phyloP scores from a whole-genome alignment of 2,888 invertebrate species.

The Hofmannophila pseudospretella region DNA sequence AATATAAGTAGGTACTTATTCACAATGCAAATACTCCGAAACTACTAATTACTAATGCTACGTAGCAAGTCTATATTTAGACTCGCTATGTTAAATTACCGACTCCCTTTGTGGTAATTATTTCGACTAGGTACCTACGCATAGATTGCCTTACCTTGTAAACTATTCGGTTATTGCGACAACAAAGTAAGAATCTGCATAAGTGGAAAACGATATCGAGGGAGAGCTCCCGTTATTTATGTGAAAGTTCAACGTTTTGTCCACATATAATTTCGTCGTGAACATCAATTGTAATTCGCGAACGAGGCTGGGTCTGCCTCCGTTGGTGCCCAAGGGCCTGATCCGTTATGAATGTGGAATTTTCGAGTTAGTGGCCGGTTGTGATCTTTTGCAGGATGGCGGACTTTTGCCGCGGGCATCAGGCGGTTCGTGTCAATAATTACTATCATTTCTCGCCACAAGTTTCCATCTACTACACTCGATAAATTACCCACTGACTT shows the following conservation, averaged over 20 bases:
- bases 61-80: neutral
- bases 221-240: slow-evolving; percentile 22
- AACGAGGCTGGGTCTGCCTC: slow-evolving; percentile 38
- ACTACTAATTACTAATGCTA: neutral
- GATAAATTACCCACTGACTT: slow-evolving; percentile 62
- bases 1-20: too few species aligned
- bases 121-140: too few species aligned
- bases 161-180: too few species aligned
- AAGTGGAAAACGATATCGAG: slow-evolving; percentile 6
- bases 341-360: slow-evolving; percentile 67
- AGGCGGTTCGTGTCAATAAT: slow-evolving; percentile 70
- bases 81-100: neutral
- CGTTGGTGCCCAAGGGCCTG: slow-evolving; percentile 52
- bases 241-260: slow-evolving; percentile 31
- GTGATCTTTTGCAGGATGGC: slow-evolving; percentile 48
- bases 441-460: slow-evolving; percentile 62
- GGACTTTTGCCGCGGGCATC: slow-evolving; percentile 44
- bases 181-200: neutral
- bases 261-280: slow-evolving; percentile 39
- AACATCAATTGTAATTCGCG: slow-evolving; percentile 45
- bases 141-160: too few species aligned
- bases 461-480: slow-evolving; percentile 57
- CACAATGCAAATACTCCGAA: too few species aligned
- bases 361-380: slow-evolving; percentile 68
- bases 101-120: neutral